Evolutionary conservation across 1,140 invertebrate species (phyloP), one percentile per base, ranked within the genome.

Genomic region (Drosophila varians): DNA sequence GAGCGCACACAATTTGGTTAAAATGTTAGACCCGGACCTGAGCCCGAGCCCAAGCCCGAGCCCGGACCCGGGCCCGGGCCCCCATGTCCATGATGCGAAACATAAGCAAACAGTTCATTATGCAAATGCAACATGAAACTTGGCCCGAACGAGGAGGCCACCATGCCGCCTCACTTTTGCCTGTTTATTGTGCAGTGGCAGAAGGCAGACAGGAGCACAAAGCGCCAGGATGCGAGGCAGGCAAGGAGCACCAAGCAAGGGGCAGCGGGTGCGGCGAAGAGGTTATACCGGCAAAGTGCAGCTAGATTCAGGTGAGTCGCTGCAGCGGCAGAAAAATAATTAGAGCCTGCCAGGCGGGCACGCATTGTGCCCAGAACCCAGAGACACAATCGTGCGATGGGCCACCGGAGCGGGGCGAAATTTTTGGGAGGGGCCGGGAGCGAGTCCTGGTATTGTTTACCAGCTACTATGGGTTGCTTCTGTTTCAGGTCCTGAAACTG

Each of bases 291-390:
- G 21, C 14, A 16, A 16, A 5, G 53, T 40, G 16, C 16, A 46
- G 52, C 49, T 61, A 62, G 70, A 83, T 62, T 73, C 55, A 74
- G 77, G 62, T 74, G 70, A 79, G 76, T 53, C 64, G 77, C 70
- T 73, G 64, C 64, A 83, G 71, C 79, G 79, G 73, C 82, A 70
- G 82, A 87, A 87, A 87, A 88, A 87, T 87, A 87, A 87, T 87
- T 87, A 87, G 82, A 87, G 82, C 69, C 83, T 88, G 77, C 55
- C 77, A 61, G 69, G 47, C 23, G 58, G 80, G 74, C 69, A 86
- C 76, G 76, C 80, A 86, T 78, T 76, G 70, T 84, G 64, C 68
- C 57, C 66, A 74, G 80, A 54, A 61, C 28, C 43, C 38, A 36
- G 60, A 49, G 62, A 65, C 62, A 66, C 60, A 66, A 66, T 52